phyloP scores from a whole-genome alignment of 2,888 invertebrate species.

The Plebejus melissa region DNA sequence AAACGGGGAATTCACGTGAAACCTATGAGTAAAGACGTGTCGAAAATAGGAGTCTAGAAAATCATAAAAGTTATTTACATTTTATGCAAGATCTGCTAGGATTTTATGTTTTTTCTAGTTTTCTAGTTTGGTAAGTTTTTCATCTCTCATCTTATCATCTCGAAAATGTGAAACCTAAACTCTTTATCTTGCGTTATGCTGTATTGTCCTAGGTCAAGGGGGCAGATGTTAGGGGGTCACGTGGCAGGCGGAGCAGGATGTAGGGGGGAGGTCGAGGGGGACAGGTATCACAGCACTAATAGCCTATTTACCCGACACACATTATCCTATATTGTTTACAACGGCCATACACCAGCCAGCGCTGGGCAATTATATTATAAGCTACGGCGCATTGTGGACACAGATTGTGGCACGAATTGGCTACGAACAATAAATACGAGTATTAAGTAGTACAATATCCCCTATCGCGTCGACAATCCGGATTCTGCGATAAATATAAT shows the following conservation, averaged over 20 bases:
- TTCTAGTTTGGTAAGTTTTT: too few relatives aligned
- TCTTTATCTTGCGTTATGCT: background rate
- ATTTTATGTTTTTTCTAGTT: too few relatives aligned
- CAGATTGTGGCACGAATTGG: background rate
- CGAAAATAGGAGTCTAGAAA: too few relatives aligned
- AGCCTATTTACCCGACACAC: conserved; percentile 12
- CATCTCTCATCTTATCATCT: background rate
- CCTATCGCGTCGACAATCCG: too few relatives aligned
- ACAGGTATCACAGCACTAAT: conserved; percentile 12
- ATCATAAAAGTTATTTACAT: too few relatives aligned
- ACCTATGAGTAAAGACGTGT: too few relatives aligned
- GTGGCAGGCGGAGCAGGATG: background rate
- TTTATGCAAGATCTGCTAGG: too few relatives aligned
- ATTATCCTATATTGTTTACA: background rate
- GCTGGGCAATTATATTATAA: conserved; percentile 1
- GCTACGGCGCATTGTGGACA: background rate
- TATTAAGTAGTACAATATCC: background rate
- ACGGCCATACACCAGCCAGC: background rate
- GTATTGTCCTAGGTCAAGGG: background rate
- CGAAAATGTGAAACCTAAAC: background rate
- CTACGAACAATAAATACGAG: too few relatives aligned
- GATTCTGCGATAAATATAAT: too few relatives aligned
- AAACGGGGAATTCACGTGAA: too few relatives aligned
- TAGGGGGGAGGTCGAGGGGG: background rate
- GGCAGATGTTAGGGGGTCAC: too few relatives aligned